Conservation (phyloP, 1,140 invertebrate species). For the Bathynomus jamesi region DNA sequence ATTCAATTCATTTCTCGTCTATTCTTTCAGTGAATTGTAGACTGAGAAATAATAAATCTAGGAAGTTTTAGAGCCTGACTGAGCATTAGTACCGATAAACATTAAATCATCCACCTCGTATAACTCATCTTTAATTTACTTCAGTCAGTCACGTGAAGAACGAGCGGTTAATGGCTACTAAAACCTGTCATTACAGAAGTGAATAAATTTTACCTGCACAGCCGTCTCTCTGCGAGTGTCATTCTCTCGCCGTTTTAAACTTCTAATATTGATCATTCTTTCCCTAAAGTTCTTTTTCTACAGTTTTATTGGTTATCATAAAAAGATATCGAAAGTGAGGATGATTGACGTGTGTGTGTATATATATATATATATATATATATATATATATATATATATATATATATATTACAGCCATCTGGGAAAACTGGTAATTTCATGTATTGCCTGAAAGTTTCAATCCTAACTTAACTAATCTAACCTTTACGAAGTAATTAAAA, state of each 20-base stretch:
- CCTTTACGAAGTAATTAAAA: no score
- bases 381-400: neutral
- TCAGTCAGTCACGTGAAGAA: neutral
- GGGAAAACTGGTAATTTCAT: no score
- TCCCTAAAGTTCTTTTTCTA: no score
- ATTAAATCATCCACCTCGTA: neutral
- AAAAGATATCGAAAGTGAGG: no score
- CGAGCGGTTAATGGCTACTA: neutral
- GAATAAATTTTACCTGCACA: neutral
- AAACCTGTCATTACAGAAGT: neutral
- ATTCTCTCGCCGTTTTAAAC: neutral
- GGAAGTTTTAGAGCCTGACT: neutral
- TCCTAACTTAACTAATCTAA: no score
- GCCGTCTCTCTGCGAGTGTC: neutral
- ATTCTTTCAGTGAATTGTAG: no score
- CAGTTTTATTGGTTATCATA: no score
- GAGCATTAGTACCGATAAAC: neutral
- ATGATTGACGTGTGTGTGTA: neutral
- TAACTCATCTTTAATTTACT: neutral
- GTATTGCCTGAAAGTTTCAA: no score
- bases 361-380: neutral
- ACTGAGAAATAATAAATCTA: no score
- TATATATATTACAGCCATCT: no score
- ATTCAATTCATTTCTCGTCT: neutral
- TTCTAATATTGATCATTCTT: no score